Conservation (phyloP, 37 sponge, comb jelly and placozoan species). For the Tethya wilhelma region DNA sequence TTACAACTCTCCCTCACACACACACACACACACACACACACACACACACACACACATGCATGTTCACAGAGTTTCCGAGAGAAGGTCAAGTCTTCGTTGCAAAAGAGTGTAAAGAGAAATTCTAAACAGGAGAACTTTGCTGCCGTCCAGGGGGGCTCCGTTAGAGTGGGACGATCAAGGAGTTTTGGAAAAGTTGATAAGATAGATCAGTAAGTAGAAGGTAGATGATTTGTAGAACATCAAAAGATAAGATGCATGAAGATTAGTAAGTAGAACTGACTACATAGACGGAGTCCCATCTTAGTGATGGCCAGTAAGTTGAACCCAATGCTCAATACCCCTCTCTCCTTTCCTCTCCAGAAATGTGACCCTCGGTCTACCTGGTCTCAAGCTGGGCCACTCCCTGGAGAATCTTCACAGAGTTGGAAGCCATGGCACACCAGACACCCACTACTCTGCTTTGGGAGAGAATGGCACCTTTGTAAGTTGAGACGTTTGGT, state of each 20-base stretch:
- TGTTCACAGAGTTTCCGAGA: conserved; percentile 48
- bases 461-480: conserved; percentile 68
- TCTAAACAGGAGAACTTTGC: conserved; percentile 8
- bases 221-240: too few relatives aligned
- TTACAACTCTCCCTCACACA: too few relatives aligned
- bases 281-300: too few relatives aligned
- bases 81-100: conserved; percentile 38
- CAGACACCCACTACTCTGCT: background rate
- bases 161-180: conserved; percentile 35
- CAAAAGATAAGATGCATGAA: too few relatives aligned
- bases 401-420: conserved; percentile 72
- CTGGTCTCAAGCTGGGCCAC: conserved; percentile 55
- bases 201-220: conserved; percentile 42
- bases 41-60: background rate
- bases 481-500: too few relatives aligned
- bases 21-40: too few relatives aligned
- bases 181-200: conserved; percentile 55
- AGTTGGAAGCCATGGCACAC: conserved; percentile 37
- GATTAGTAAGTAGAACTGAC: too few relatives aligned
- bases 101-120: conserved; percentile 38
- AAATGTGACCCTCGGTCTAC: background rate
- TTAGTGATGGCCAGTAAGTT: too few relatives aligned
- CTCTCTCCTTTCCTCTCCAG: conserved; percentile 3
- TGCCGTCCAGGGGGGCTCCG: conserved; percentile 28
- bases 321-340: background rate